Evolutionary conservation across 2,113 vertebrate genomes (phyloP).

Genomic region (Carlito syrichta): DNA sequence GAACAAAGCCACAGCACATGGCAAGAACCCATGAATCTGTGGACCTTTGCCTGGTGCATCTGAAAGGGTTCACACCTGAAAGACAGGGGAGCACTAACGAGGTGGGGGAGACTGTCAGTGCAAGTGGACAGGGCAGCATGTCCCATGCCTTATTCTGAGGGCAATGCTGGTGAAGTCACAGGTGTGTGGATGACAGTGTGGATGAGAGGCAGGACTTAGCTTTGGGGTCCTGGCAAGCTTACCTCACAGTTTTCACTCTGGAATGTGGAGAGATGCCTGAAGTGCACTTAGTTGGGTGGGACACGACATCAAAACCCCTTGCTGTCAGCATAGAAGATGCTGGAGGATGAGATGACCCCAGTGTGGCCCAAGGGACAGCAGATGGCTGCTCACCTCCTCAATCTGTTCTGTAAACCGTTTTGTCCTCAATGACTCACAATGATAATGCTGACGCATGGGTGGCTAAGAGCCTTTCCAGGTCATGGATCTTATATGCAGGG

Average conservation of each 20-base stretch:
- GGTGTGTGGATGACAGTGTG: neutral
- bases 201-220: neutral
- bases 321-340: neutral
- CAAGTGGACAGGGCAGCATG: neutral
- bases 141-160: neutral
- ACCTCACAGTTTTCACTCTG: neutral
- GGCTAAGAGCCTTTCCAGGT: neutral
- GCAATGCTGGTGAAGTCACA: too few relatives aligned
- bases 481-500: neutral
- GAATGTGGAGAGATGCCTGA: neutral
- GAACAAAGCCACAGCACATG: too few relatives aligned
- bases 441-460: rapidly evolving
- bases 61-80: too few relatives aligned
- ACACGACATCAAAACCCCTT: neutral
- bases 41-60: neutral
- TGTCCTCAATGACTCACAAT: neutral
- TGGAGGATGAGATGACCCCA: too few relatives aligned
- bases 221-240: too few relatives aligned
- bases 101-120: neutral
- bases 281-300: too few relatives aligned
- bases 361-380: too few relatives aligned
- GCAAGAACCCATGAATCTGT: neutral
- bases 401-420: too few relatives aligned
- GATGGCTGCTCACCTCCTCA: rapidly evolving
- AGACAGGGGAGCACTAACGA: neutral